Percentiles rank a stretch among this genome's conserved stretches.
Evolutionary conservation across 2,797 vertebrate species (phyloP).

Genomic region (Fringilla coelebs): DNA sequence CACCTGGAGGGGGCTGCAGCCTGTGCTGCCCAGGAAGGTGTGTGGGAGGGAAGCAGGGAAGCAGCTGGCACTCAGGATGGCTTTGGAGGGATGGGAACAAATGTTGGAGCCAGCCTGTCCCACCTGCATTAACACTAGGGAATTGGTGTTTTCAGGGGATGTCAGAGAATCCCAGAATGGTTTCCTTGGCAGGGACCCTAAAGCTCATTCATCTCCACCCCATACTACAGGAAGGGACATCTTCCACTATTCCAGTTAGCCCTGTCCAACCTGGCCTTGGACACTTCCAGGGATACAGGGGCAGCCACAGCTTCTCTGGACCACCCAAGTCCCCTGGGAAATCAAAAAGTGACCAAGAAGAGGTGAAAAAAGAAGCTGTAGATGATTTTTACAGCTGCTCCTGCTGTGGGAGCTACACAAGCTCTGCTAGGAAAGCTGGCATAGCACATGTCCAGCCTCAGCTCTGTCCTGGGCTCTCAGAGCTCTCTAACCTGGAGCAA

Average conservation of each 20-base stretch:
- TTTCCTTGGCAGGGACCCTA: neutral
- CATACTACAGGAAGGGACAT: neutral
- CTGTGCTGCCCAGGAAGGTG: rapidly evolving
- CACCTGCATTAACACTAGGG: too few relatives aligned
- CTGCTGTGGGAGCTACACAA: rapidly evolving
- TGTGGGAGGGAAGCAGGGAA: neutral
- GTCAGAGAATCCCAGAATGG: neutral
- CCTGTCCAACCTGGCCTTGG: rapidly evolving
- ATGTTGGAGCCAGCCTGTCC: rapidly evolving
- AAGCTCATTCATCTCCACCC: neutral
- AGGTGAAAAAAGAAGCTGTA: neutral
- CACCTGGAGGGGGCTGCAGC: neutral
- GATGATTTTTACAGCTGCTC: neutral
- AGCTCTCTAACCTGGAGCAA: neutral
- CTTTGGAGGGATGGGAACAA: neutral
- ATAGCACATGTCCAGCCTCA: neutral
- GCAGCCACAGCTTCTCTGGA: neutral
- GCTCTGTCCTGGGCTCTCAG: neutral
- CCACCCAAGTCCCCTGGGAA: neutral
- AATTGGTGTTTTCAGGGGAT: neutral
- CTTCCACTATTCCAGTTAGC: rapidly evolving
- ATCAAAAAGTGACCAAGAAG: neutral
- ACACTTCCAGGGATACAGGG: neutral
- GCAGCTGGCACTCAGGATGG: rapidly evolving
- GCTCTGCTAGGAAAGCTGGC: neutral